phyloP scores from a whole-genome alignment of 2,113 vertebrate genomes.

The Heterotis niloticus region DNA sequence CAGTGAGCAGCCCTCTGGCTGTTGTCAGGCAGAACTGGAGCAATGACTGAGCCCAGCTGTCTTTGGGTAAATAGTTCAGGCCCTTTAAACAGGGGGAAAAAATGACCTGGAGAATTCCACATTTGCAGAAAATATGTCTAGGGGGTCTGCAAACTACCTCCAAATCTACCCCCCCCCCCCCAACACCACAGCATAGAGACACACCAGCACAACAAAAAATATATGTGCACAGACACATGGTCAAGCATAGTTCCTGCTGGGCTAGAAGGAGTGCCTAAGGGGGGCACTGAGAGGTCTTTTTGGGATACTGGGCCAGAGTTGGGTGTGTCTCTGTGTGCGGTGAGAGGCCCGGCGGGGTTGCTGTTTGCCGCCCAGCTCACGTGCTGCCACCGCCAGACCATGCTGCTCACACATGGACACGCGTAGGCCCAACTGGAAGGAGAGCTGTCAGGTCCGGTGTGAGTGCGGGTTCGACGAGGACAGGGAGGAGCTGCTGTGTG shows the following conservation, averaged over 20 bases:
- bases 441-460: neutral
- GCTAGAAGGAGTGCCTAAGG: no score
- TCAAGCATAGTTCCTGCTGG: no score
- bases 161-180: neutral
- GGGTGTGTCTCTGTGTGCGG: neutral
- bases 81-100: conserved; percentile 32
- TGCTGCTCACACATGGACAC: neutral
- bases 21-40: conserved; percentile 56
- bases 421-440: neutral
- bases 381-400: neutral
- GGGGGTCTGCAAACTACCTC: conserved; percentile 23
- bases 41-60: conserved; percentile 46
- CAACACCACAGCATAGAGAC: neutral
- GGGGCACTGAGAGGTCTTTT: no score
- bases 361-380: neutral
- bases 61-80: conserved; percentile 42
- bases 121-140: conserved; percentile 45
- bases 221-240: neutral
- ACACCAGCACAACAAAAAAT: neutral
- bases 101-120: conserved; percentile 42
- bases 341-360: no score
- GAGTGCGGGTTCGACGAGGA: neutral
- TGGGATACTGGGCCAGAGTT: neutral
- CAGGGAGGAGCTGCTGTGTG: neutral
- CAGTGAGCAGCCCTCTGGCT: conserved; percentile 46